A percentile compares a stretch with the other conserved stretches of the same genome.
Conservation (phyloP, 2,113 vertebrate species). For the Oophaga pumilio region DNA sequence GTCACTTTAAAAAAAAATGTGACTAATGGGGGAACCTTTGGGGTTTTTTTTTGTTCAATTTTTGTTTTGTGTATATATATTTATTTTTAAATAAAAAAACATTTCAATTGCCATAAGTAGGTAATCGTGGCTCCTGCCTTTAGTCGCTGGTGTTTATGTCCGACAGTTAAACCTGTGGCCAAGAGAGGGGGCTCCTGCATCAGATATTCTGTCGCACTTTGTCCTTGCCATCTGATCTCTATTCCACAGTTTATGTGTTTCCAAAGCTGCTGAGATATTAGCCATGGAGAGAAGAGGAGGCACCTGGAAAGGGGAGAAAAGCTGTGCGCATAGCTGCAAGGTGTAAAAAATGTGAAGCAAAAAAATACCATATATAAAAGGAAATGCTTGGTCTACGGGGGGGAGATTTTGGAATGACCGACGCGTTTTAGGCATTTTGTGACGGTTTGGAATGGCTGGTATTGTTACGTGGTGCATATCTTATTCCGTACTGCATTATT, state of each 20-base stretch:
- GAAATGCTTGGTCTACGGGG: background rate
- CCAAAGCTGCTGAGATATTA: conserved; percentile 80
- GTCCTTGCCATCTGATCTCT: conserved; percentile 78
- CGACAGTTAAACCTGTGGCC: conserved; percentile 58
- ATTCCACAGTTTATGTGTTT: conserved; percentile 78
- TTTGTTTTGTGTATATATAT: too few species aligned
- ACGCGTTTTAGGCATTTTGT: background rate
- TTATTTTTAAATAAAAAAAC: too few species aligned
- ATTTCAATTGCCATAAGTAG: too few species aligned
- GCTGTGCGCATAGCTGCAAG: conserved; percentile 1
- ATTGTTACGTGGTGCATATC: background rate
- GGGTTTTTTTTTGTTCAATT: too few species aligned
- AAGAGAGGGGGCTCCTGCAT: conserved; percentile 76
- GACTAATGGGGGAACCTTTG: too few species aligned
- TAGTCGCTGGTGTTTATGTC: background rate
- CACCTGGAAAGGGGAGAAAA: conserved; percentile 73
- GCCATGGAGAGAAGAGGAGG: conserved; percentile 74
- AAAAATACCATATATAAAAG: background rate
- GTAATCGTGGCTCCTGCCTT: background rate
- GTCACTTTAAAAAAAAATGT: too few species aligned
- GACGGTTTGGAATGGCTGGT: background rate
- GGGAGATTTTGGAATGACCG: too few species aligned
- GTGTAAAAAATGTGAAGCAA: conserved; percentile 16
- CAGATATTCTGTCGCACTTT: conserved; percentile 60
- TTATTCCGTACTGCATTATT: background rate